Evolutionary conservation across 2,113 vertebrate species (phyloP), one percentile per base, ranked within the genome.

Genomic region (Ceyx margarethae): DNA sequence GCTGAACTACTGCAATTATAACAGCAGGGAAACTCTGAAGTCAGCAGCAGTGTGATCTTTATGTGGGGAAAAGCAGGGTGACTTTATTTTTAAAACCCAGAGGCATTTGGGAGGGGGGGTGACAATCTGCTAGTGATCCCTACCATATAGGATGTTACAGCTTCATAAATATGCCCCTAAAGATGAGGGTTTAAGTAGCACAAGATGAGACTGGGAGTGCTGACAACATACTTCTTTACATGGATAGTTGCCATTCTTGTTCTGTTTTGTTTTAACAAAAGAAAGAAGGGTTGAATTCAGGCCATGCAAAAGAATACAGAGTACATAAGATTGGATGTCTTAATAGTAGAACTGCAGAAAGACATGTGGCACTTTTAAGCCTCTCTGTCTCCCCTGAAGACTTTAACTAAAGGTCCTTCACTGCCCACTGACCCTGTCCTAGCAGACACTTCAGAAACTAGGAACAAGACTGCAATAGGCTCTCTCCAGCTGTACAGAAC

Each of bases 241-340:
- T 69, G 45, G 28, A 53, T 65, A 62, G 50, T 62, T 91, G 56
- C 40, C 18, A 17, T 93, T 95, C 78, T 66, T 73, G 77, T 26
- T 89, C 76, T 85, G 40, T 81, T 91, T 79, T 81, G n/a, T n/a
- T 89, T 85, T 50, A 67, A 90, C 71, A 43, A 81, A 72, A 80
- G 61, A 85, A 72, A 86, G 42, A 31, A 53, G 45, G 4, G n/a
- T 68, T 91, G 33, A 50, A 72, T 73, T 92, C n/a, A 76, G 69
- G 66, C 67, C 45, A 28, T n/a, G 28, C 42, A 37, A 35, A 86
- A 68, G 31, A 89, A 66, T 45, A 43, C 16, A 56, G 22, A 75
- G 35, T 53, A 40, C 21, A 35, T 93, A 65, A 48, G 65, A 33
- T 75, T 42, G 56, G 13, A 10, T 57, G 19, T 40, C 42, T 73